Evolutionary conservation across 2,113 vertebrate genomes (phyloP).

Genomic region (Percina caprodes): DNA sequence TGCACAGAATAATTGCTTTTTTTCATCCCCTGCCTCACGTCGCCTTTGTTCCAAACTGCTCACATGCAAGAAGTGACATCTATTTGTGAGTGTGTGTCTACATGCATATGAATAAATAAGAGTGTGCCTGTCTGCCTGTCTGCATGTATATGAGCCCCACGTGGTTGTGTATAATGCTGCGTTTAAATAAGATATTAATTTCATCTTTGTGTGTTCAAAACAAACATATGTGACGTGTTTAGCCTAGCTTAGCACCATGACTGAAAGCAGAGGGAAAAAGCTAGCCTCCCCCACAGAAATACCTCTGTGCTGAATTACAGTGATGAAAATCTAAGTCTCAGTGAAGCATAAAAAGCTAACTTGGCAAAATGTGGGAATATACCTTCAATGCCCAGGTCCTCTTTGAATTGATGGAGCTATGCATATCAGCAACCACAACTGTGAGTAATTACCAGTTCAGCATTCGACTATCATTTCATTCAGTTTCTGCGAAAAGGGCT

Average conservation of each 20-base stretch:
- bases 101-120: constrained; percentile 73
- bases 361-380: constrained; percentile 29
- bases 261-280: background rate
- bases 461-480: constrained; percentile 70
- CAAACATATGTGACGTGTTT: background rate
- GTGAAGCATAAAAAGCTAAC: constrained; percentile 22
- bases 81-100: constrained; percentile 71
- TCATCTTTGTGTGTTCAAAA: background rate
- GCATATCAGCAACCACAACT: constrained; percentile 60
- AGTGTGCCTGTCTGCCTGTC: constrained; percentile 15
- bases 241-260: constrained; percentile 17
- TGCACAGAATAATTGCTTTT: constrained; percentile 78
- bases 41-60: constrained; percentile 73
- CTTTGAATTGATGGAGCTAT: constrained; percentile 55
- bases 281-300: constrained; percentile 6
- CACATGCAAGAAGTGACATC: constrained; percentile 71
- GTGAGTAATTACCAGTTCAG: too few relatives aligned
- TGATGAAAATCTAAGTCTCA: constrained; percentile 13
- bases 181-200: constrained; percentile 23
- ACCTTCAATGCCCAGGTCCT: constrained; percentile 29
- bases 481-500: constrained; percentile 60
- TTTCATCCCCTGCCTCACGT: constrained; percentile 60
- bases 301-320: background rate
- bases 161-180: background rate
- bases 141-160: constrained; percentile 36